A percentile compares a stretch with the other conserved stretches of the same genome.
These are phyloP conservation scores for Gymnoscopelus microlampas DNA, from an alignment of 2,797 vertebrate species.

Conservation along the genomic window DNA sequence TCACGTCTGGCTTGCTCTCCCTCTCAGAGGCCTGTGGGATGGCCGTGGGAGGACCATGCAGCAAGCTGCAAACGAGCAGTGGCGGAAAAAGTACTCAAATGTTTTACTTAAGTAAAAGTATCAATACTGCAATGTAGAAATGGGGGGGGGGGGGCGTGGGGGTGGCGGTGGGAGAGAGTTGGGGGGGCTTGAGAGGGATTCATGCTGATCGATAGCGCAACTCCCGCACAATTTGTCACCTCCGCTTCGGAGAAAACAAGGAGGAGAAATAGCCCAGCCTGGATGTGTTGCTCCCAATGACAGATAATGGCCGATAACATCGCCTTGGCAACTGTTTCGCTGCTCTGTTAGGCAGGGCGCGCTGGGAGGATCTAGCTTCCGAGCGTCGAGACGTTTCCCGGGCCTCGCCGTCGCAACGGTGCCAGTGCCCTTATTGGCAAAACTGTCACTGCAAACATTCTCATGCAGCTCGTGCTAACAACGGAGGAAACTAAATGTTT, in stretches of 20 bases:
- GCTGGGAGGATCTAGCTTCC: too few relatives aligned
- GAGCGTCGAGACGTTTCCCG: neutral
- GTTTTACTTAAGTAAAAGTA: too few relatives aligned
- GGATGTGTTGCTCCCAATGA: conserved; percentile 68
- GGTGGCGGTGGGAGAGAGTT: too few relatives aligned
- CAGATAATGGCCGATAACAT: conserved; percentile 70
- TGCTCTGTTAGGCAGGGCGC: conserved; percentile 26
- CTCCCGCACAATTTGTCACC: conserved; percentile 65
- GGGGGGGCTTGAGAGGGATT: conserved; percentile 2
- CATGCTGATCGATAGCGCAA: conserved; percentile 74
- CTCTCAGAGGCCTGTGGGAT: conserved; percentile 51
- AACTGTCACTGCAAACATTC: conserved; percentile 56
- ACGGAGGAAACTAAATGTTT: conserved; percentile 27
- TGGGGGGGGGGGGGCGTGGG: conserved; percentile 14
- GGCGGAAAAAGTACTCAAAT: too few relatives aligned
- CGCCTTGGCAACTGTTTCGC: conserved; percentile 68
- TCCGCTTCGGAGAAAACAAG: conserved; percentile 64
- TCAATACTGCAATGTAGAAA: too few relatives aligned
- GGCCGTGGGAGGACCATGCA: conserved; percentile 30
- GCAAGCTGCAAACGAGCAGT: conserved; percentile 20
- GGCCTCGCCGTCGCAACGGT: conserved; percentile 23
- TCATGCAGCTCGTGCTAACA: conserved; percentile 50
- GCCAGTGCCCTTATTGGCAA: conserved; percentile 56
- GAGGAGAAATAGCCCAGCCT: conserved; percentile 56
- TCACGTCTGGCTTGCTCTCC: conserved; percentile 36